Evolutionary conservation across 2,888 invertebrate species (phyloP), one percentile per base, ranked within the genome.

Genomic region (Eupithecia pulchellata): DNA sequence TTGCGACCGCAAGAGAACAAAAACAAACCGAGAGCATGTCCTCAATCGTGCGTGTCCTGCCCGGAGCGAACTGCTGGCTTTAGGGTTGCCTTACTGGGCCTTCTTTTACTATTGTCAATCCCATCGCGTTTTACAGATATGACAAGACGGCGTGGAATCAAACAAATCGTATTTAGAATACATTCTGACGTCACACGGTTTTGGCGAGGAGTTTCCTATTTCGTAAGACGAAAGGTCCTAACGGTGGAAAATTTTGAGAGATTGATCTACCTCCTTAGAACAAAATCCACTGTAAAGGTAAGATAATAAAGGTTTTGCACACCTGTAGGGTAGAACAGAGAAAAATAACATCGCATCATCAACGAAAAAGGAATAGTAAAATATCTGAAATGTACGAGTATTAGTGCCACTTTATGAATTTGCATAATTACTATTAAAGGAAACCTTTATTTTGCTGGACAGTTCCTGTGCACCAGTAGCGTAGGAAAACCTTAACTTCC

Each of bases 11-110:
- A 92, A 83, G 82, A 81, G 87, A 92, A 93, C 90, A 92, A 93
- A 92, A 93, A 92, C 91, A 92, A 91, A 84, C 84, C 81, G 85
- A 91, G 89, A 91, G 86, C 84, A 84, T 90, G 91, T 92, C 91
- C 91, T 92, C 92, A 91, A 93, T 94, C 90, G 92, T 92, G 93
- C 93, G 91, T 92, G 91, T 89, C 92, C 87, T 86, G 88, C 91
- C 87, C 83, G 86, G 83, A 81, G 81, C 80, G 78, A 76, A 78
- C 79, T 79, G 75, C 77, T 75, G 74, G 72, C 69, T 73, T 66
- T 81, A 89, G 90, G 88, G 90, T 74, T 89, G 81, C 11, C 57
- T 65, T 47, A 30, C 58, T 29, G 17, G 9, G n/a, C n/a, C n/a
- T n/a, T n/a, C n/a, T n/a, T n/a, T n/a, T n/a, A n/a, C n/a, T n/a